phyloP scores from a whole-genome alignment of 1,140 invertebrate genomes.

The Psilanteris sp. region DNA sequence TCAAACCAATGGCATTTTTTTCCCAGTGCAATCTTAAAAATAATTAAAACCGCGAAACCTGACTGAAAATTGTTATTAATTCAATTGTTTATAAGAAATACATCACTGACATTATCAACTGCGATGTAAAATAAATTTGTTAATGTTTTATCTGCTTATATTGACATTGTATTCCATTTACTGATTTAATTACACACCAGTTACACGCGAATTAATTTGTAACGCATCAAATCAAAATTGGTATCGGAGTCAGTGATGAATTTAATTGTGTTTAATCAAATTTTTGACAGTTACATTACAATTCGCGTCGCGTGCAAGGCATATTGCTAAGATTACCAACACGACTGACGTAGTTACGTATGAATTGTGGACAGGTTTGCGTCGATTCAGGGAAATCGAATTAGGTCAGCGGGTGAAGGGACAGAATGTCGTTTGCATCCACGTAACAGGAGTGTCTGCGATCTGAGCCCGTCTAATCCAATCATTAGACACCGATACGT shows the following conservation, averaged over 20 bases:
- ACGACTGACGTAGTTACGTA: conserved; percentile 34
- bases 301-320: conserved; percentile 6
- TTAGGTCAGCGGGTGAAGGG: conserved; percentile 56
- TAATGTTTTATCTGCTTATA: too few relatives aligned
- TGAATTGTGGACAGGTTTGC: conserved; percentile 50
- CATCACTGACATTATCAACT: too few relatives aligned
- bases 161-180: too few relatives aligned
- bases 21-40: too few relatives aligned
- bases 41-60: too few relatives aligned
- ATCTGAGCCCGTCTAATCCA: conserved; percentile 51
- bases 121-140: too few relatives aligned
- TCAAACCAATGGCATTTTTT: too few relatives aligned
- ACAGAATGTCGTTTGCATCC: conserved; percentile 37
- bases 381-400: conserved; percentile 57
- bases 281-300: conserved; percentile 22
- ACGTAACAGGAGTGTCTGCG: conserved; percentile 31
- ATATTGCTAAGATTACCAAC: conserved; percentile 27
- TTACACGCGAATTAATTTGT: too few relatives aligned
- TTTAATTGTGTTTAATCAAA: conserved; percentile 20
- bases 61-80: too few relatives aligned
- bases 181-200: too few relatives aligned
- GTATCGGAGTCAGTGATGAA: not conserved
- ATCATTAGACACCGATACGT: conserved; percentile 39
- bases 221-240: too few relatives aligned
- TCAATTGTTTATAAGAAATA: too few relatives aligned